A percentile compares a stretch with the other conserved stretches of the same genome.
phyloP scores from a whole-genome alignment of 1,140 invertebrate species.

The Glomeris maerens region DNA sequence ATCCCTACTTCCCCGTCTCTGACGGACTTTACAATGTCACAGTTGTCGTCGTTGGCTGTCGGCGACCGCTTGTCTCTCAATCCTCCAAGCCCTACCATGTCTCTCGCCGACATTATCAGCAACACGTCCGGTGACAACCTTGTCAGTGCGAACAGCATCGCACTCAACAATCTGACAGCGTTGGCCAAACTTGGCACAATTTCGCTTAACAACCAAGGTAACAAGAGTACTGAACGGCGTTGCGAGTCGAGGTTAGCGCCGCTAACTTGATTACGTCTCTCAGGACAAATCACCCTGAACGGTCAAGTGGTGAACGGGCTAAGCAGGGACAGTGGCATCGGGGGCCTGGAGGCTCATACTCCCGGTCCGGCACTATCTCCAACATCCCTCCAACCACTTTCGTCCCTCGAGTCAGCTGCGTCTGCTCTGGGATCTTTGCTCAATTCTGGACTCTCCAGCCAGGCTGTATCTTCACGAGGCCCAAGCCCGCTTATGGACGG shows the following conservation, averaged over 20 bases:
- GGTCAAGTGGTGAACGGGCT: conserved; percentile 23
- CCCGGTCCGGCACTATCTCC: background rate
- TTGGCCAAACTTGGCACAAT: conserved; percentile 61
- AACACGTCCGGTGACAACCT: conserved; percentile 36
- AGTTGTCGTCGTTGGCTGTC: conserved; percentile 60
- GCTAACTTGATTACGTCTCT: conserved; percentile 6
- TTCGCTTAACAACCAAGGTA: conserved; percentile 11
- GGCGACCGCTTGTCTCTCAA: conserved; percentile 30
- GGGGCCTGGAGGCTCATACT: background rate
- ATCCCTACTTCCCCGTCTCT: conserved; percentile 27
- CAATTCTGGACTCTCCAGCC: conserved; percentile 7
- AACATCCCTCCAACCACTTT: conserved; percentile 4
- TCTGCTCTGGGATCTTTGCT: conserved; percentile 8
- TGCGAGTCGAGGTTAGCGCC: too few relatives aligned
- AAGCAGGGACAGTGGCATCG: conserved; percentile 17
- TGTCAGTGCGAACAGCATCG: conserved; percentile 48
- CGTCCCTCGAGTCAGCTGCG: background rate
- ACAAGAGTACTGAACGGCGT: too few relatives aligned
- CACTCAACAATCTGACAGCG: conserved; percentile 71
- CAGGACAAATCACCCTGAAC: conserved; percentile 26
- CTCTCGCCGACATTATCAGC: conserved; percentile 18
- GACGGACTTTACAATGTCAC: conserved; percentile 63
- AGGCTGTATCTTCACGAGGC: conserved; percentile 2
- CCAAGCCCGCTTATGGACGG: conserved; percentile 10
- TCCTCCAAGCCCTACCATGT: conserved; percentile 16